A percentile compares a stretch with the other conserved stretches of the same genome.
Conservation (phyloP, 2,113 vertebrate genomes). For the Gallinago undulata region DNA sequence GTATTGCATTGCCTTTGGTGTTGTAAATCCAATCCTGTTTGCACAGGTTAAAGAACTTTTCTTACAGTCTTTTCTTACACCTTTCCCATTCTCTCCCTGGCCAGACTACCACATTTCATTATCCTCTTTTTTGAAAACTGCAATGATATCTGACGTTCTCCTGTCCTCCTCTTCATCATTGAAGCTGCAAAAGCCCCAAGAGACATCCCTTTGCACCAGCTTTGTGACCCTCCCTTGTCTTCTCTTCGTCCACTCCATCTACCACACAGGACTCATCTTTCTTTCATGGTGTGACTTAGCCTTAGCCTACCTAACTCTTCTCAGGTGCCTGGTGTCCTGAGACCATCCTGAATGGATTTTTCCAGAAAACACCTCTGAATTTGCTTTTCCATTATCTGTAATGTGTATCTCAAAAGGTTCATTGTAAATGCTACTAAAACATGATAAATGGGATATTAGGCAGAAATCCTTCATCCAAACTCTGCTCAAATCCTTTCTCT, state of each 20-base stretch:
- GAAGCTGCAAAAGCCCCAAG: neutral
- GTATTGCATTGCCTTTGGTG: neutral
- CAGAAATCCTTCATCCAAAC: neutral
- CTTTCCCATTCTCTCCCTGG: neutral
- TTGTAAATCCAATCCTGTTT: neutral
- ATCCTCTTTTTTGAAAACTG: neutral
- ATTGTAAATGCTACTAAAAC: neutral
- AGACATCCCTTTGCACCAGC: neutral
- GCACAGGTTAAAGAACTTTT: neutral
- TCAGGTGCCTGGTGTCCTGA: neutral
- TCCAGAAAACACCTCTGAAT: neutral
- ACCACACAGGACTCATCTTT: neutral
- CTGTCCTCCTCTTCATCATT: neutral
- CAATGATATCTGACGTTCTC: neutral
- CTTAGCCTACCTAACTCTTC: neutral
- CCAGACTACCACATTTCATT: neutral
- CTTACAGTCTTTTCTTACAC: neutral
- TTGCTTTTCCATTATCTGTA: neutral
- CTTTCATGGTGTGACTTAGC: neutral
- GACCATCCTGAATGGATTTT: neutral
- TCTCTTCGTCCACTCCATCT: neutral
- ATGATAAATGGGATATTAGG: fast-evolving
- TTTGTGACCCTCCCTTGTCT: neutral
- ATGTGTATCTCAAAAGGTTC: neutral
- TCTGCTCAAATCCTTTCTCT: neutral